These are phyloP conservation scores for Epirrhoe tristata DNA, from an alignment of 2,888 invertebrate species.

Conservation along the genomic window DNA sequence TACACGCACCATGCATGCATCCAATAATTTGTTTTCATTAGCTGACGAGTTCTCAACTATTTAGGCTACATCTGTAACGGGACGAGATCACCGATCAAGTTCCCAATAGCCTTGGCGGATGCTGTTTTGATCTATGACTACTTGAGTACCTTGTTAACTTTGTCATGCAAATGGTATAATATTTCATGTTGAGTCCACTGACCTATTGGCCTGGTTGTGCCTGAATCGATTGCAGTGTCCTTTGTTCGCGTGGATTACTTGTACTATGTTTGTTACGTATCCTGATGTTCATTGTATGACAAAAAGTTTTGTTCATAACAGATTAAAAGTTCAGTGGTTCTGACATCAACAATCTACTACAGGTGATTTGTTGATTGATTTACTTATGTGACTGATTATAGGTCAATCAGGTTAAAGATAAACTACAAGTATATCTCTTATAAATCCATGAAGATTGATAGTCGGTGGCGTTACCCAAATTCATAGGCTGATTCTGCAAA, in stretches of 20 bases:
- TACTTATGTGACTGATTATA: too few species aligned
- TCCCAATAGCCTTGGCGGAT: constrained; percentile 51
- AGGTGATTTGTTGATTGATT: too few species aligned
- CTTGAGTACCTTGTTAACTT: constrained; percentile 15
- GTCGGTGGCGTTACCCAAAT: too few species aligned
- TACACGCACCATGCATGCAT: background rate
- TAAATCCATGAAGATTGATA: too few species aligned
- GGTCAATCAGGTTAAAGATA: too few species aligned
- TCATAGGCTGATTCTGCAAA: background rate
- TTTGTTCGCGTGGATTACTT: constrained; percentile 41
- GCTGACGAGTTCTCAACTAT: constrained; percentile 36
- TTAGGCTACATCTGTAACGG: constrained; percentile 45
- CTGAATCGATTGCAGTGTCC: constrained; percentile 67
- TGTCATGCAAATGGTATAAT: constrained; percentile 35
- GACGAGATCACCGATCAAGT: constrained; percentile 51
- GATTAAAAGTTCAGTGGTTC: too few species aligned
- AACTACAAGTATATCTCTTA: too few species aligned
- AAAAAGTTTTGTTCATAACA: too few species aligned
- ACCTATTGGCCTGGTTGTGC: constrained; percentile 67
- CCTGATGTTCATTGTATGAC: background rate
- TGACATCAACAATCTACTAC: too few species aligned
- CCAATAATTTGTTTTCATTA: constrained; percentile 32
- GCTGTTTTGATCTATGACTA: constrained; percentile 27
- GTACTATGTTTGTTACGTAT: constrained; percentile 24
- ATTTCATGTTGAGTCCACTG: constrained; percentile 48